Evolutionary conservation across 2,888 invertebrate species (phyloP).

Genomic region (Chrysina gloriosa): DNA sequence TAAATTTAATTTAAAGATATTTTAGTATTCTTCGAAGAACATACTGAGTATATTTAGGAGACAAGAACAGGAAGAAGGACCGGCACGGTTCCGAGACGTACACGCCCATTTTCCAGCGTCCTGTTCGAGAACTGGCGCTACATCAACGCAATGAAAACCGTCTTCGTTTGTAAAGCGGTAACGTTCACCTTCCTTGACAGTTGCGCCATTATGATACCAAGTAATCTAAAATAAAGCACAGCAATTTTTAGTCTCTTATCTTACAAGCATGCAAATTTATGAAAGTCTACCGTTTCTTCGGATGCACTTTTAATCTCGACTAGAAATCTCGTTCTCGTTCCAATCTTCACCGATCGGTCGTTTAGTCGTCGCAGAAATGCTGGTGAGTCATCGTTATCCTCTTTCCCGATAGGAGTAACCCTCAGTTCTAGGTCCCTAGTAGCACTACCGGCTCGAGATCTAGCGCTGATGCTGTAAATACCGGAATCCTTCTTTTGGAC

Average conservation of each 20-base stretch:
- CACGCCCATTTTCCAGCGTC: slow-evolving; percentile 90
- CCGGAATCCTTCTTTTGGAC: slow-evolving; percentile 79
- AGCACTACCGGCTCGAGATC: slow-evolving; percentile 69
- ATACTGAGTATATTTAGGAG: slow-evolving; percentile 82
- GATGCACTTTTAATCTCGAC: slow-evolving; percentile 83
- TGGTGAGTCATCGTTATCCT: slow-evolving; percentile 79
- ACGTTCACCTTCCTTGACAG: slow-evolving; percentile 79
- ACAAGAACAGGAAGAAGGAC: slow-evolving; percentile 80
- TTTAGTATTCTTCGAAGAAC: neutral
- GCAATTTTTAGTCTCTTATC: neutral
- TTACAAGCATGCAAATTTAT: neutral
- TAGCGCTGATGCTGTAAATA: slow-evolving; percentile 78
- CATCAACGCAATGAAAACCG: slow-evolving; percentile 87
- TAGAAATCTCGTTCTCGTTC: slow-evolving; percentile 85
- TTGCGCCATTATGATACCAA: slow-evolving; percentile 87
- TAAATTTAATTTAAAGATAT: neutral
- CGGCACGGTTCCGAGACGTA: slow-evolving; percentile 81
- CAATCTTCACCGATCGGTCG: slow-evolving; percentile 90
- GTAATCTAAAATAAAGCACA: slow-evolving; percentile 72
- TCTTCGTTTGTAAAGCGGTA: slow-evolving; percentile 84
- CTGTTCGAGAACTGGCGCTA: slow-evolving; percentile 83
- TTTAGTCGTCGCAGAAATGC: slow-evolving; percentile 85
- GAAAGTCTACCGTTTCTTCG: slow-evolving; percentile 76
- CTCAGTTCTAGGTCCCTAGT: slow-evolving; percentile 69
- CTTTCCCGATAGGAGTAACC: slow-evolving; percentile 66